Evolutionary conservation across 2,888 invertebrate genomes (phyloP).

Genomic region (Diarsia rubi): DNA sequence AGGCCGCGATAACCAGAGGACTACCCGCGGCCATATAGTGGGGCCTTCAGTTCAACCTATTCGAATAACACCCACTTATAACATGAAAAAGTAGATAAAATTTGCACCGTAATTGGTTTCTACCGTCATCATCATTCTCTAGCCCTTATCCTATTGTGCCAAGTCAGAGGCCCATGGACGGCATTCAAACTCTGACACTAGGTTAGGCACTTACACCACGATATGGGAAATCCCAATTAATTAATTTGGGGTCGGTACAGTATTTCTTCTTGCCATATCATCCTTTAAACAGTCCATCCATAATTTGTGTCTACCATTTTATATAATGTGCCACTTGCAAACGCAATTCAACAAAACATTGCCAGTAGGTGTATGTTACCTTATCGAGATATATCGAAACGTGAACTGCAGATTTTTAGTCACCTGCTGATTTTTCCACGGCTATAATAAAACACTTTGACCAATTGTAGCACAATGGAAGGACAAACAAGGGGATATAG

Average conservation of each 20-base stretch:
- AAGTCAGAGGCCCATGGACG: too few species aligned
- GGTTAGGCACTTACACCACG: too few species aligned
- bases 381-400: constrained; percentile 13
- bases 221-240: too few species aligned
- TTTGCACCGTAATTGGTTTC: not conserved
- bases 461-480: constrained; percentile 71
- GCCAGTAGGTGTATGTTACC: not conserved
- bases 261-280: too few species aligned
- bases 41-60: not conserved
- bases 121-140: not conserved
- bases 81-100: not conserved
- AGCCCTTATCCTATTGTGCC: too few species aligned
- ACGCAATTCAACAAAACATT: constrained; percentile 7
- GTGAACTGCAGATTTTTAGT: constrained; percentile 38
- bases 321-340: not conserved
- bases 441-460: constrained; percentile 59
- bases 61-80: not conserved
- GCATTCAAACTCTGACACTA: too few species aligned
- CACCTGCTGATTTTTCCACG: constrained; percentile 48
- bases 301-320: not conserved
- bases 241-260: too few species aligned
- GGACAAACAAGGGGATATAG: constrained; percentile 70
- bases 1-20: too few species aligned
- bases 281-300: too few species aligned
- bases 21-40: too few species aligned